Conservation (phyloP, 1,140 invertebrate genomes). For the Phymorhynchus buccinoides region DNA sequence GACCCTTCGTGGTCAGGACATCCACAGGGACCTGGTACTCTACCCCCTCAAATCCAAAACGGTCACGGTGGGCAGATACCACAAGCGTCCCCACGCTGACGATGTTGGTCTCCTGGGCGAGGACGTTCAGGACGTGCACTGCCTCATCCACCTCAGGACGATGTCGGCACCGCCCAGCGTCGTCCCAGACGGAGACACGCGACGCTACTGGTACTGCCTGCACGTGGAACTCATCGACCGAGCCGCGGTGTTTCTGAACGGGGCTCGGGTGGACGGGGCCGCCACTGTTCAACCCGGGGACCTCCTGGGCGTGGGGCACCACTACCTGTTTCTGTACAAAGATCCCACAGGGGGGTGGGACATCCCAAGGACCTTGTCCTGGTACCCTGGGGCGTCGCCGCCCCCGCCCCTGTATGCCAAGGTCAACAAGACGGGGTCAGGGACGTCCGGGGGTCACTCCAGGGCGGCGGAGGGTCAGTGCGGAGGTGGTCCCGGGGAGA, state of each 20-base stretch:
- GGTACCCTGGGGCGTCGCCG: constrained; percentile 47
- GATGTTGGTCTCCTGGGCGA: constrained; percentile 52
- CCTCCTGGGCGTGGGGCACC: constrained; percentile 59
- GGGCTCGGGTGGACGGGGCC: constrained; percentile 43
- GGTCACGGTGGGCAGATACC: constrained; percentile 53
- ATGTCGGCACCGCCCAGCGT: constrained; percentile 43
- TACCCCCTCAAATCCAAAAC: constrained; percentile 61
- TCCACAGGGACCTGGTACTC: constrained; percentile 55
- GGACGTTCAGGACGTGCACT: constrained; percentile 59
- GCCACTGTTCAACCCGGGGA: constrained; percentile 59
- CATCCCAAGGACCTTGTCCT: constrained; percentile 60
- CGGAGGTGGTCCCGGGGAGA: background rate
- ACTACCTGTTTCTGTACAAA: constrained; percentile 67
- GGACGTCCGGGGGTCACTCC: background rate
- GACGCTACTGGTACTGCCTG: constrained; percentile 56
- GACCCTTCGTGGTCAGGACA: constrained; percentile 63
- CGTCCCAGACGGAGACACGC: constrained; percentile 6
- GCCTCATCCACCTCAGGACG: constrained; percentile 42
- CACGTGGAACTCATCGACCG: constrained; percentile 54
- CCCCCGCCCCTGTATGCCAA: constrained; percentile 6
- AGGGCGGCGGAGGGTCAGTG: no score
- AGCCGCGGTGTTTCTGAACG: constrained; percentile 57
- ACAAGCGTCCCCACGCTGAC: constrained; percentile 38
- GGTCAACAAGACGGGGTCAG: background rate
- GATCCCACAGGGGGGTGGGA: constrained; percentile 63